Conservation (phyloP, 2,888 invertebrate genomes). For the Nowickia ferox region DNA sequence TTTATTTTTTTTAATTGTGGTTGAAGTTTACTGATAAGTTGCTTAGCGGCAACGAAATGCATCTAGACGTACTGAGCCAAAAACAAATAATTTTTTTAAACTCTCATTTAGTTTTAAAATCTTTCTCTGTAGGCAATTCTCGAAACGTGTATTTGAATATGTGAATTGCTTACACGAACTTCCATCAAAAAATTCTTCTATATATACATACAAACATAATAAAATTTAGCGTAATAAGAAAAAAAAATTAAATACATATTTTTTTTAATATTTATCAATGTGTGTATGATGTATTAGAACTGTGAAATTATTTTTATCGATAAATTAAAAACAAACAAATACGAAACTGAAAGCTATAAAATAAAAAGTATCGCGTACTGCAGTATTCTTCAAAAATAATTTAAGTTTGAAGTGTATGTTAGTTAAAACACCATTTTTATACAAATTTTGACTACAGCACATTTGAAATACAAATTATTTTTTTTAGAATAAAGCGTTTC, state of each 20-base stretch:
- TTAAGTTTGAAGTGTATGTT: no score
- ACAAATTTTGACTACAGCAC: no score
- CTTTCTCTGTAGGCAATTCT: not conserved
- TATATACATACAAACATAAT: not conserved
- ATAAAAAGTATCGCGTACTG: constrained; percentile 12
- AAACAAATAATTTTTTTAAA: no score
- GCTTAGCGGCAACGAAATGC: no score
- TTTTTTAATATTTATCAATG: constrained; percentile 27
- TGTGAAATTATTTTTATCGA: constrained; percentile 41
- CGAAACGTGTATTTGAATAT: not conserved
- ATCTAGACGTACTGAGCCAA: no score
- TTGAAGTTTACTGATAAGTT: no score
- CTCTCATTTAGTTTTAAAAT: not conserved
- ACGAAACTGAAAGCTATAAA: constrained; percentile 15
- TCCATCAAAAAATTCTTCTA: not conserved
- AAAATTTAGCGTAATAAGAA: not conserved
- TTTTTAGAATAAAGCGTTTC: constrained; percentile 34
- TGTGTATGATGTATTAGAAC: constrained; percentile 54
- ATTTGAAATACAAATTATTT: no score
- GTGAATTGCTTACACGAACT: not conserved
- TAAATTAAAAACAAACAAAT: not conserved
- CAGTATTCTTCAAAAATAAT: no score
- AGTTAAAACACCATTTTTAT: no score
- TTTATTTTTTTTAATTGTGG: no score
- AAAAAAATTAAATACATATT: not conserved